A percentile compares a stretch with the other conserved stretches of the same genome.
These are phyloP conservation scores for Cheumatopsyche charites DNA, from an alignment of 1,140 invertebrate genomes.

Conservation along the genomic window DNA sequence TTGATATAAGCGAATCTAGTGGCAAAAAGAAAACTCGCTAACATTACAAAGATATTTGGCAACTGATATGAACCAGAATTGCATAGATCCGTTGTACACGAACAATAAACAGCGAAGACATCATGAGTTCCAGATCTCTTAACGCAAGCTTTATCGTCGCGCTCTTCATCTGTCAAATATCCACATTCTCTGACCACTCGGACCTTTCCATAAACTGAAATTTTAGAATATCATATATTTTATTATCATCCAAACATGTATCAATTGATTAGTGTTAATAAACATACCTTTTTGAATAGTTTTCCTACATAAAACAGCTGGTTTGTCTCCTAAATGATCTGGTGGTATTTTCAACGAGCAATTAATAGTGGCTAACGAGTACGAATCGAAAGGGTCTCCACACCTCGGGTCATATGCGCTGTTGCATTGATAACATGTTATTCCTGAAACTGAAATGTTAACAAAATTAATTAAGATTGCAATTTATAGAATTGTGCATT, in stretches of 20 bases:
- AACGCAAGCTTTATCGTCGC: constrained; percentile 66
- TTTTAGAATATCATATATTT: too few species aligned
- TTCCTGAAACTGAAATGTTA: constrained; percentile 40
- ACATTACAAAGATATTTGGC: constrained; percentile 17
- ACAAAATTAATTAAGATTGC: constrained; percentile 10
- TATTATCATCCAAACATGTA: too few species aligned
- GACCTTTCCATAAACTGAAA: constrained; percentile 74
- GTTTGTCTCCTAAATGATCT: constrained; percentile 69
- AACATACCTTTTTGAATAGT: constrained; percentile 72
- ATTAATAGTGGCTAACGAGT: constrained; percentile 80
- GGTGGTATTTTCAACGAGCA: constrained; percentile 75
- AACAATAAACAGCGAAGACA: constrained; percentile 74
- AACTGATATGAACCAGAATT: constrained; percentile 59
- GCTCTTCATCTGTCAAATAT: constrained; percentile 68
- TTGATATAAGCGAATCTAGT: background rate
- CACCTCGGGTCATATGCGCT: constrained; percentile 84
- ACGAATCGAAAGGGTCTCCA: constrained; percentile 82
- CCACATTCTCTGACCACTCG: constrained; percentile 78
- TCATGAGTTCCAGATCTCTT: constrained; percentile 75
- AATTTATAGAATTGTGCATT: too few species aligned
- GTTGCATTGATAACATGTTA: constrained; percentile 81
- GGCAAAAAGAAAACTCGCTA: background rate
- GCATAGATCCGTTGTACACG: constrained; percentile 75
- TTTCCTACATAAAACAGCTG: constrained; percentile 79
- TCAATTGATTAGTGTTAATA: too few species aligned